These are phyloP conservation scores for Dicyrtomina minuta DNA, from an alignment of 2,888 invertebrate genomes.

Conservation along the genomic window DNA sequence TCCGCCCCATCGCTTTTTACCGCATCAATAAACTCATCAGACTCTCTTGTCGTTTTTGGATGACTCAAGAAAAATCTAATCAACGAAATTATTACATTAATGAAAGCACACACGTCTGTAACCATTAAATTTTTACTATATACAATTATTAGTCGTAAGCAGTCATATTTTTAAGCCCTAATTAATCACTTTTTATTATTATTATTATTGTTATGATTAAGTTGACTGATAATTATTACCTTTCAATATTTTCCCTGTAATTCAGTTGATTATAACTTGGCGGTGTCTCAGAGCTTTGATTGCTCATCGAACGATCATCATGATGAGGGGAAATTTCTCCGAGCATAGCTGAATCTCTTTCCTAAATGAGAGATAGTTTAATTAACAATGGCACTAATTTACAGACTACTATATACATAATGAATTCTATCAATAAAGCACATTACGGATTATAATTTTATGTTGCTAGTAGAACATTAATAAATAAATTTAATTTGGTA, in stretches of 20 bases:
- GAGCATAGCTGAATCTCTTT: slow-evolving; percentile 77
- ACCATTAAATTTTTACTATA: too few species aligned
- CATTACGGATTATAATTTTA: slow-evolving; percentile 9
- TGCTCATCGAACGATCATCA: slow-evolving; percentile 71
- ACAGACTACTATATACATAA: too few species aligned
- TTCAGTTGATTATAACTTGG: slow-evolving; percentile 83
- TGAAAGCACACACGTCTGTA: neutral
- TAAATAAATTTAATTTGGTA: too few species aligned
- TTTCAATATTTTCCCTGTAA: slow-evolving; percentile 77
- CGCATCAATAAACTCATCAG: slow-evolving; percentile 29
- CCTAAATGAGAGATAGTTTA: slow-evolving; percentile 59
- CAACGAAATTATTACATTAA: slow-evolving; percentile 18
- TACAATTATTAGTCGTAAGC: too few species aligned
- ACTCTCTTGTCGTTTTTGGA: slow-evolving; percentile 62
- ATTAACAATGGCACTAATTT: too few species aligned
- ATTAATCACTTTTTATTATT: too few species aligned
- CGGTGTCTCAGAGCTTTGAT: slow-evolving; percentile 75
- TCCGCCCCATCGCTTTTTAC: slow-evolving; percentile 52
- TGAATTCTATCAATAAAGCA: too few species aligned
- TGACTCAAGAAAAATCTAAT: slow-evolving; percentile 67
- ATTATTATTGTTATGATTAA: too few species aligned
- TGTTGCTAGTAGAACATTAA: neutral
- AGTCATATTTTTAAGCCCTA: too few species aligned
- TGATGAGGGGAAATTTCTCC: slow-evolving; percentile 83
- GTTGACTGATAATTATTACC: too few species aligned